Conservation (phyloP, 1,140 invertebrate genomes). For the Metopolophium dirhodum region DNA sequence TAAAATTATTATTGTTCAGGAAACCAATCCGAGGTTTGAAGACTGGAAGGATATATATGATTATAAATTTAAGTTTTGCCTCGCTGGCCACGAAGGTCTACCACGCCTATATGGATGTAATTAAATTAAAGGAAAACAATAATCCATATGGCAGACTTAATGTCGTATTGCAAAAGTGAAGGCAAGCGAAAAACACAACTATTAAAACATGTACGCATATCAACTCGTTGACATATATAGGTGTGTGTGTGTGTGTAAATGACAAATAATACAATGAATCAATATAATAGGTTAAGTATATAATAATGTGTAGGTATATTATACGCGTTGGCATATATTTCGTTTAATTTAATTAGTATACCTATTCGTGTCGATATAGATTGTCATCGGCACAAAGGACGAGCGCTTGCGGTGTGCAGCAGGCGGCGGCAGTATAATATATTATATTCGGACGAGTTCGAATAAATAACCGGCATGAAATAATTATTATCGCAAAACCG, state of each 20-base stretch:
- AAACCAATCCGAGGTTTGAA: neutral
- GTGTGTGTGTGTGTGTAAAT: neutral
- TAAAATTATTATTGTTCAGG: neutral
- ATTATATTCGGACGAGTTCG: neutral
- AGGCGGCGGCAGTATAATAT: too few species aligned
- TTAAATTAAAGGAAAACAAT: constrained; percentile 17
- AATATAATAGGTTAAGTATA: neutral
- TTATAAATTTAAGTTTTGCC: neutral
- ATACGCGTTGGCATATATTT: neutral
- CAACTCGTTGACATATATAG: neutral
- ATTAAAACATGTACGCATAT: neutral
- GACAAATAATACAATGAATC: constrained; percentile 32
- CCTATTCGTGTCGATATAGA: constrained; percentile 1
- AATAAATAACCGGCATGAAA: neutral
- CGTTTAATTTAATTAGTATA: constrained; percentile 27
- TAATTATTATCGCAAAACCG: neutral
- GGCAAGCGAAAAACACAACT: neutral
- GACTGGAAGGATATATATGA: neutral
- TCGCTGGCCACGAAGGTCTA: neutral
- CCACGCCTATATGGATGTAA: neutral
- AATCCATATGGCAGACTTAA: neutral
- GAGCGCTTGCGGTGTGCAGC: neutral
- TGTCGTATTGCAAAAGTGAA: neutral
- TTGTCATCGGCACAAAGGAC: neutral
- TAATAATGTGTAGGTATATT: neutral